phyloP scores from a whole-genome alignment of 2,113 vertebrate species.

The Saccopteryx bilineata region DNA sequence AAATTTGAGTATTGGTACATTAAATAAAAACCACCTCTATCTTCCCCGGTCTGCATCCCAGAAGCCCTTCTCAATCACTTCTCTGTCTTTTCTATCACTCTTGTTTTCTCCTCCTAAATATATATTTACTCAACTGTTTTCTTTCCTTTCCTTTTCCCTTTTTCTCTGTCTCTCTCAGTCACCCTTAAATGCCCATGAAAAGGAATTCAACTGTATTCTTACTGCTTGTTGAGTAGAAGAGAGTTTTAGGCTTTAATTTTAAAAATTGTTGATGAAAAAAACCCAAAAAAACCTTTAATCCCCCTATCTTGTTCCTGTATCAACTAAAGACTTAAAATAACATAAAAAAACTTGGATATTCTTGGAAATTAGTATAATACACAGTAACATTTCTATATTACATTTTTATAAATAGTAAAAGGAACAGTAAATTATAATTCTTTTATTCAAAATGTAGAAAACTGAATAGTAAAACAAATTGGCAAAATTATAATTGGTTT shows the following conservation, averaged over 20 bases:
- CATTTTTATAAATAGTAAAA: slow-evolving; percentile 58
- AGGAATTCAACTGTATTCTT: slow-evolving; percentile 48
- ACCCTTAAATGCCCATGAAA: background rate
- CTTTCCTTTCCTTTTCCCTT: background rate
- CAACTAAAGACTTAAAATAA: slow-evolving; percentile 57
- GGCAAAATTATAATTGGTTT: slow-evolving; percentile 30
- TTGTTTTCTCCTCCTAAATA: background rate
- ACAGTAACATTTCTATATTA: slow-evolving; percentile 17
- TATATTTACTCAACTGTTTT: background rate
- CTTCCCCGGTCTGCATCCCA: background rate
- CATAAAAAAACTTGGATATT: slow-evolving; percentile 43
- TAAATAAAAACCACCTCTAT: slow-evolving; percentile 37
- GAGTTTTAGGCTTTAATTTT: slow-evolving; percentile 36
- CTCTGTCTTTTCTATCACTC: background rate
- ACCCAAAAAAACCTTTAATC: background rate
- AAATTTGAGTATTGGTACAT: background rate
- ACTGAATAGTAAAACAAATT: slow-evolving; percentile 20
- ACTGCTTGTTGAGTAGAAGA: background rate
- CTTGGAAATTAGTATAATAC: slow-evolving; percentile 21
- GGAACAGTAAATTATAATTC: background rate
- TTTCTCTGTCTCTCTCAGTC: background rate
- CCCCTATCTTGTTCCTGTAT: background rate
- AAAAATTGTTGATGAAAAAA: background rate
- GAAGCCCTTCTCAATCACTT: background rate
- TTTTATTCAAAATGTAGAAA: slow-evolving; percentile 53